Evolutionary conservation across 2,797 vertebrate species (phyloP).

Genomic region (Lithobates sylvaticus): DNA sequence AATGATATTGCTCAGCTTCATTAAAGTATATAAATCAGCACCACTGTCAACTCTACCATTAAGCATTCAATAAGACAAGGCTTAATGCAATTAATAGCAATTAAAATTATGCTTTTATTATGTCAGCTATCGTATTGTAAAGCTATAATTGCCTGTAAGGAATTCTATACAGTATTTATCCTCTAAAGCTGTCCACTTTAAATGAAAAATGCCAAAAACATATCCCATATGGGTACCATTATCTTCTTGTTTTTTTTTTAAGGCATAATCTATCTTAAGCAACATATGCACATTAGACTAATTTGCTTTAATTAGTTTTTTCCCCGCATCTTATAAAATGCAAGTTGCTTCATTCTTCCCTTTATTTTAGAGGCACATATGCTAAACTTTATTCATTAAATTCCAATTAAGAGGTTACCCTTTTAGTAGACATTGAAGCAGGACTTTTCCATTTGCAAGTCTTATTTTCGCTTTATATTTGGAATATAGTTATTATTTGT

Average conservation of each 20-base stretch:
- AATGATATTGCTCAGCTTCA: slow-evolving; percentile 79
- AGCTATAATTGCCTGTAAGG: slow-evolving; percentile 86
- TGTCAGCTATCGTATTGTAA: slow-evolving; percentile 83
- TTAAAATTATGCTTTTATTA: slow-evolving; percentile 87
- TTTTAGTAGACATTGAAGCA: slow-evolving; percentile 52
- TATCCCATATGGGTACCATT: slow-evolving; percentile 84
- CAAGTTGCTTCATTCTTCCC: slow-evolving; percentile 74
- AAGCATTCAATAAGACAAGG: slow-evolving; percentile 84
- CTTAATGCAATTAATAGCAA: slow-evolving; percentile 87
- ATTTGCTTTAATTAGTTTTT: slow-evolving; percentile 86
- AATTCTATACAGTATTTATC: slow-evolving; percentile 81
- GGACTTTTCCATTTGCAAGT: slow-evolving; percentile 53
- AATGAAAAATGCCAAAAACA: slow-evolving; percentile 87
- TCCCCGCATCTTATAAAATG: slow-evolving; percentile 78
- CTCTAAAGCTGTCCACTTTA: slow-evolving; percentile 86
- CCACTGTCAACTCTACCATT: slow-evolving; percentile 80
- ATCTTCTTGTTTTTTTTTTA: slow-evolving; percentile 77
- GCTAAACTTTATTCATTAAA: slow-evolving; percentile 69
- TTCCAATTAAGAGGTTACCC: slow-evolving; percentile 67
- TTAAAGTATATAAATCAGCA: slow-evolving; percentile 85
- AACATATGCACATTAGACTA: slow-evolving; percentile 81
- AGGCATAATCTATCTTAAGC: slow-evolving; percentile 81
- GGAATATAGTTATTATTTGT: slow-evolving; percentile 40
- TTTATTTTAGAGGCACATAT: slow-evolving; percentile 69
- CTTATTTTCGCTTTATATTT: slow-evolving; percentile 47